phyloP scores from a whole-genome alignment of 2,113 vertebrate species.

The Eira barbara region DNA sequence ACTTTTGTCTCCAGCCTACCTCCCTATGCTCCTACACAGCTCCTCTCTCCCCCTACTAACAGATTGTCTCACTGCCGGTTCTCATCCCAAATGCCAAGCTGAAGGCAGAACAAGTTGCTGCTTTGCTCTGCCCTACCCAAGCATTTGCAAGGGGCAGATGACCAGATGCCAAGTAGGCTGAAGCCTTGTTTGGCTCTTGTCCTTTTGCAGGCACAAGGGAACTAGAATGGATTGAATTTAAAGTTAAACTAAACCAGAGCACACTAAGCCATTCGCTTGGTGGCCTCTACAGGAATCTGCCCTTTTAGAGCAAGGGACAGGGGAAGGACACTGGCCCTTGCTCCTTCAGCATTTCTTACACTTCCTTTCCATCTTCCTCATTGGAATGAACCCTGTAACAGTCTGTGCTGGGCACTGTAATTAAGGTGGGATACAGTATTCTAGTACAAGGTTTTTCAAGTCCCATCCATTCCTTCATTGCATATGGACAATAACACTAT shows the following conservation, averaged over 20 bases:
- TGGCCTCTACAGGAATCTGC: not conserved
- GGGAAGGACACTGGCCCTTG: not conserved
- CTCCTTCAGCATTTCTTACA: not conserved
- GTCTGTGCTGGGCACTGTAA: not conserved
- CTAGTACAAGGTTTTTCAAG: not conserved
- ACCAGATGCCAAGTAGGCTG: not conserved
- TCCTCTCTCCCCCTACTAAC: not conserved
- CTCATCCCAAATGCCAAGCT: not conserved
- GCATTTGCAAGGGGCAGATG: not conserved
- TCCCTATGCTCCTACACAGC: rapidly evolving
- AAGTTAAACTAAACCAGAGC: not conserved
- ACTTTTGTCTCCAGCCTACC: not conserved
- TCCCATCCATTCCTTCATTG: not conserved
- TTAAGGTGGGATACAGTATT: not conserved
- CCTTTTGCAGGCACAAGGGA: not conserved
- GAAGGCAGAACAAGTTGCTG: not conserved
- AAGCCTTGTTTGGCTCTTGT: not conserved
- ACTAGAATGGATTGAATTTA: conserved; percentile 1
- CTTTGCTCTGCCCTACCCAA: not conserved
- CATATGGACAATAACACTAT: not conserved
- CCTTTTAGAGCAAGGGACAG: not conserved
- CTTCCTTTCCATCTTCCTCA: not conserved
- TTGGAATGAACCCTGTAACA: not conserved
- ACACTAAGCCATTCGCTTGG: not conserved
- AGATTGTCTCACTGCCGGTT: not conserved